A percentile compares a stretch with the other conserved stretches of the same genome.
These are phyloP conservation scores for Haemorhous mexicanus DNA, from an alignment of 2,113 vertebrate genomes.

Conservation along the genomic window DNA sequence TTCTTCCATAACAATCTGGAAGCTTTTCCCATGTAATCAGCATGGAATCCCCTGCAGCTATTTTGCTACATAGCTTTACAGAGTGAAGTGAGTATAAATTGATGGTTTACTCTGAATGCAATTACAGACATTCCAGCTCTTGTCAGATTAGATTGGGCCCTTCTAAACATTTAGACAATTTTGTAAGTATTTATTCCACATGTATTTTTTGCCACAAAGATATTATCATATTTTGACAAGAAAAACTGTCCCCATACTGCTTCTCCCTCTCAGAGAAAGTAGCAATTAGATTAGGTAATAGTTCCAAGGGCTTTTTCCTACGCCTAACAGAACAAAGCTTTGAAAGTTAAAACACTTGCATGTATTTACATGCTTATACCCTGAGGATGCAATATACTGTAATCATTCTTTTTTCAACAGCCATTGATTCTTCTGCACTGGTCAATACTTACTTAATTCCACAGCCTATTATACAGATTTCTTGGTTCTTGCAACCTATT, in stretches of 20 bases:
- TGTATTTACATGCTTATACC: not conserved
- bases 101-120: not conserved
- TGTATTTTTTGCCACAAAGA: not conserved
- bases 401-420: conserved; percentile 10
- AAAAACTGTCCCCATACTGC: not conserved
- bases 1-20: not conserved
- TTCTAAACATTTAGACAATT: not conserved
- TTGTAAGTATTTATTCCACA: not conserved
- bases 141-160: not conserved
- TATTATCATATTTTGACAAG: not conserved
- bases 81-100: not conserved
- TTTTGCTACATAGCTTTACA: not conserved
- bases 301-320: not conserved
- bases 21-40: not conserved
- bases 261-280: not conserved
- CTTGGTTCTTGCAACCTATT: not conserved
- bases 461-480: not conserved
- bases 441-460: conserved; percentile 37
- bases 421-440: not conserved
- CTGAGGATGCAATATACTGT: not conserved
- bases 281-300: not conserved
- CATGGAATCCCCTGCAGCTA: not conserved
- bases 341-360: not conserved
- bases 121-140: not conserved
- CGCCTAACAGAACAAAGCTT: not conserved